Conservation (phyloP, 2,888 invertebrate species). For the Barypeithes pellucidus region DNA sequence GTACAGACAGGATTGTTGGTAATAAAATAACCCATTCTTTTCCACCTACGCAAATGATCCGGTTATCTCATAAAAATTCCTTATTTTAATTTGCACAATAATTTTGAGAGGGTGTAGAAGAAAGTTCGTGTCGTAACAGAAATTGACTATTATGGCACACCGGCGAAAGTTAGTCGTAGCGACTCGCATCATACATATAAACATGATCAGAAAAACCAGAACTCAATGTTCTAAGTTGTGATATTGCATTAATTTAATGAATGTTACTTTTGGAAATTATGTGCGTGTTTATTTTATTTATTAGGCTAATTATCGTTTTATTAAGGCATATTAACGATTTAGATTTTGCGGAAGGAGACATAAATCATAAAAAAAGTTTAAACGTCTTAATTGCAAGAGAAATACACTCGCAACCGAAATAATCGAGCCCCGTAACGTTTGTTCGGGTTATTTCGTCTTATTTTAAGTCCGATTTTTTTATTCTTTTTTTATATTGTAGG, state of each 20-base stretch:
- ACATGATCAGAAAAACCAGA: conserved; percentile 18
- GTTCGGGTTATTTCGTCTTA: no score
- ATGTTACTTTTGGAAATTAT: background rate
- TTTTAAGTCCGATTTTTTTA: no score
- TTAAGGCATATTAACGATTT: no score
- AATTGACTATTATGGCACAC: conserved; percentile 22
- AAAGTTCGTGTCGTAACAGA: conserved; percentile 19
- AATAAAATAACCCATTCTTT: background rate
- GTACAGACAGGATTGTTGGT: background rate
- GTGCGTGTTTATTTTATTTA: conserved; percentile 7
- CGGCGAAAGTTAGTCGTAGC: conserved; percentile 12
- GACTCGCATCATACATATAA: conserved; percentile 13
- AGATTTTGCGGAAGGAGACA: no score
- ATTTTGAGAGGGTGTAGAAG: conserved; percentile 14
- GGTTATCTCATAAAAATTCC: conserved; percentile 6
- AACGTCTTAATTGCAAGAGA: no score
- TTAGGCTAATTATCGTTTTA: background rate
- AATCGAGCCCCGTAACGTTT: no score
- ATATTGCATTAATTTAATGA: conserved; percentile 23
- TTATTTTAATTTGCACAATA: background rate
- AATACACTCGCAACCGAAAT: no score
- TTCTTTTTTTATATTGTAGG: no score
- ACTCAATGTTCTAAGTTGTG: conserved; percentile 12
- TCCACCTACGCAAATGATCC: background rate
- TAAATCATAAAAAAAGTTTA: no score